Percentiles rank a stretch among this genome's conserved stretches.
These are phyloP conservation scores for Mesorhabditis belari DNA, from an alignment of 2,888 invertebrate genomes.

Conservation along the genomic window DNA sequence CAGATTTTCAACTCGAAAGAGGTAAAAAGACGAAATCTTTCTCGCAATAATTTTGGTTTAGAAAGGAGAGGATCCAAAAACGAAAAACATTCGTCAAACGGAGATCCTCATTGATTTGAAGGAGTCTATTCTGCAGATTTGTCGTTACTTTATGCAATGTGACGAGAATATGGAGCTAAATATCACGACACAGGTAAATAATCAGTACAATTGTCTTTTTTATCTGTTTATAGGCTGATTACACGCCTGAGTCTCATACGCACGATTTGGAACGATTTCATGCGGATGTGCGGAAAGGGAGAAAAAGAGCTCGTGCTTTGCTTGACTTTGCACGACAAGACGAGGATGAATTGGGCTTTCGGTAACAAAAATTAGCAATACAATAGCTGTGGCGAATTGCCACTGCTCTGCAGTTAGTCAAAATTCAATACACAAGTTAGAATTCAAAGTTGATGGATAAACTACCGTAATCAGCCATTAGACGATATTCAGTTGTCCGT, in stretches of 20 bases:
- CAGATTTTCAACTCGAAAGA: slow-evolving; percentile 40
- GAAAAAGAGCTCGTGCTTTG: slow-evolving; percentile 85
- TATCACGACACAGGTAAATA: slow-evolving; percentile 26
- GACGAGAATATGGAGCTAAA: slow-evolving; percentile 69
- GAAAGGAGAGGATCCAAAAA: slow-evolving; percentile 55
- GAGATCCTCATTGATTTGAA: slow-evolving; percentile 94
- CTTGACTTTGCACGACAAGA: slow-evolving; percentile 74
- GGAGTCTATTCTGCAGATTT: slow-evolving; percentile 86
- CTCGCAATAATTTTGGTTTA: slow-evolving; percentile 12
- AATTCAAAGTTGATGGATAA: too few species aligned
- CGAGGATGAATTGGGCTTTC: slow-evolving; percentile 91
- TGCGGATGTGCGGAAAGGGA: slow-evolving; percentile 79
- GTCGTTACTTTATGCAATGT: slow-evolving; percentile 85
- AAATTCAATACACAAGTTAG: too few species aligned
- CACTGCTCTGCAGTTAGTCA: not conserved
- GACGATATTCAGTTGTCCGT: too few species aligned
- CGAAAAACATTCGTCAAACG: slow-evolving; percentile 94
- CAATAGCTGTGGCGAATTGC: not conserved
- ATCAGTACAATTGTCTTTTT: not conserved
- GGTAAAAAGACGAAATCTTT: too few species aligned
- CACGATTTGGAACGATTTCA: slow-evolving; percentile 88
- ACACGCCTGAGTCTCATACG: slow-evolving; percentile 87
- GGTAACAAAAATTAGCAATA: slow-evolving; percentile 7
- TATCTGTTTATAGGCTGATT: slow-evolving; percentile 67
- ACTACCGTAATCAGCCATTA: too few species aligned